Base-by-base conservation (phyloP, 2,888 invertebrate species). In the Calameuta filiformis region DNA sequence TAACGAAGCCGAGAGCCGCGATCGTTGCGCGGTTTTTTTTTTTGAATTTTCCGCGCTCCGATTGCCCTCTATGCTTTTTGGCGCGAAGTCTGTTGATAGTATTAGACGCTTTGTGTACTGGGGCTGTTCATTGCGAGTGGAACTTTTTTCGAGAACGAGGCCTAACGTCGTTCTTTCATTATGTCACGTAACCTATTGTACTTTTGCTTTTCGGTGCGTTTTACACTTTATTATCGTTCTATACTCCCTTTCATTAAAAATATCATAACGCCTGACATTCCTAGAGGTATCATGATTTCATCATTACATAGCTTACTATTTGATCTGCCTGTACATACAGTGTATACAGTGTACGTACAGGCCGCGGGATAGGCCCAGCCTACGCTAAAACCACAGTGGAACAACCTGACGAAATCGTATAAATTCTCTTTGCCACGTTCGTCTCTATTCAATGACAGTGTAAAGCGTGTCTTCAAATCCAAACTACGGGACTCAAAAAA, bases 31-130 rank as follows among this genome's bases (percentile, higher is more conserved):
- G 34, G 75, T 12, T n/a, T 30, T 31, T 33, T 33, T 30, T 34
- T 76, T 12, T 3, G n/a, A 31, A 31, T 69, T 56, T 76, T 15
- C n/a, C 68, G 76, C 68, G 76, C 35, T 77, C 34, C 81, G 56
- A 77, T 78, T 23, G 56, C 74, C 73, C 79, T 79, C 73, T 74
- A 79, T 79, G 79, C 80, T 73, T 80, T 79, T 77, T 74, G 78
- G 78, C 77, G 80, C 82, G 80, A 82, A 77, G 73, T 80, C 76
- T 80, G 76, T 79, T 73, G 73, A 76, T 80, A 80, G 79, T 79
- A 79, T 76, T 79, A 76, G 76, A 79, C 34, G 78, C 75, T 79
- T 79, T 79, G 76, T 79, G 68, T 76, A 76, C 74, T 35, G 76
- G 68, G 77, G 76, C 68, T 23, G 69, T 37, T 76, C 73, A 69